These are phyloP conservation scores for Pangasius djambal DNA, from an alignment of 2,797 vertebrate species.

Conservation along the genomic window DNA sequence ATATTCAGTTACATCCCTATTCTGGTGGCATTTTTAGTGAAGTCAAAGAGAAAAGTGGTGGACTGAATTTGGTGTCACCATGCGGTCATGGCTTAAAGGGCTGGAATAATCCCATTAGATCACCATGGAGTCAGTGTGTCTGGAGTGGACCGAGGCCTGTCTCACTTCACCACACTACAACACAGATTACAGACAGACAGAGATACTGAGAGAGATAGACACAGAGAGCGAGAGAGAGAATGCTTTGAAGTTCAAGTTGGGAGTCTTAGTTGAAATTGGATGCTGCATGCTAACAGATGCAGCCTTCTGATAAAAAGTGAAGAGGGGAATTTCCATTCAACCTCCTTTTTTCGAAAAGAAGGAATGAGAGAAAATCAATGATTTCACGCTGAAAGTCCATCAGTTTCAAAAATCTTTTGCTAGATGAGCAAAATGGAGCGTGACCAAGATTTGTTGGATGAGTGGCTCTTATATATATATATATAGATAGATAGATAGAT, in stretches of 20 bases:
- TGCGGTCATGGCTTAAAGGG: slow-evolving; percentile 3
- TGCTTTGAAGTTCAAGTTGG: slow-evolving; percentile 12
- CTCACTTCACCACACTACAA: slow-evolving; percentile 19
- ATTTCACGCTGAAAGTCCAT: background rate
- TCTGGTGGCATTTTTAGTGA: background rate
- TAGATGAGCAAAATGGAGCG: background rate
- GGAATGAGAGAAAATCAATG: slow-evolving; percentile 1
- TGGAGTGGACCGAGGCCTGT: slow-evolving; percentile 14
- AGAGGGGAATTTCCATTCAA: background rate
- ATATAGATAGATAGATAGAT: background rate
- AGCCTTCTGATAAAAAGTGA: background rate
- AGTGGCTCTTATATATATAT: background rate
- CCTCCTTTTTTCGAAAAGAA: background rate
- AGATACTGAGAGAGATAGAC: slow-evolving; percentile 10
- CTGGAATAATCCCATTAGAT: slow-evolving; percentile 23
- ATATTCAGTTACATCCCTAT: background rate
- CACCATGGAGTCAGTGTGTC: background rate
- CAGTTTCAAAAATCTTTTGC: background rate
- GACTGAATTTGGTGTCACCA: background rate
- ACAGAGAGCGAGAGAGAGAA: background rate
- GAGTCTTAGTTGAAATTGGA: background rate
- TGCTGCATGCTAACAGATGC: background rate
- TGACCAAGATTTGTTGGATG: background rate
- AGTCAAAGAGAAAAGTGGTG: background rate
- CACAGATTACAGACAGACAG: slow-evolving; percentile 24